Evolutionary conservation across 1,140 invertebrate species (phyloP), one percentile per base, ranked within the genome.

Genomic region (Tyrophagus putrescentiae): DNA sequence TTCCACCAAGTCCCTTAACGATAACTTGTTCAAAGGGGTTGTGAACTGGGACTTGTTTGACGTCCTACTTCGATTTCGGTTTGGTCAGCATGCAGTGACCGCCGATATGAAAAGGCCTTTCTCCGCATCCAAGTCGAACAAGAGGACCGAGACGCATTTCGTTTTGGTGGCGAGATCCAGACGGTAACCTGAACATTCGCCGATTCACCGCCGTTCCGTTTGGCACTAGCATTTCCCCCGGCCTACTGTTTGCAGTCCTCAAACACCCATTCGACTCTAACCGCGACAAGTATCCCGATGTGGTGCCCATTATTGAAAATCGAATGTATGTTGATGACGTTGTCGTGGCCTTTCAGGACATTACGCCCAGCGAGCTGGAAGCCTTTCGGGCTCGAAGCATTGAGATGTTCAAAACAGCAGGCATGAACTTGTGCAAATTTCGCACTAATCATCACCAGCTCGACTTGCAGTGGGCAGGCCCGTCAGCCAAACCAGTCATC

Each of bases 51-150:
- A 66, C 21, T n/a, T 62, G 3, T 34, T 32, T 13, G n/a, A 18
- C n/a, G 41, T 61, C 29, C 36, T 66, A n/a, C 13, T 64, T 4
- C 1, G 61, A 29, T 66, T 66, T 64, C 41, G 62, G 18, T 34
- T 13, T 1, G 5, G 62, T 3, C n/a, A 50, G 44, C 34, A 34
- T 25, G 56, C 18, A 25, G 21, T 66, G 9, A 57, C 60, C 3
- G 31, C 50, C 3, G 59, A 66, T 13, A 61, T 66, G 25, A 45
- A 13, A 66, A 66, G 27, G 59, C 61, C 32, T 66, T 65, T 44
- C 44, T 64, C 23, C 53, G 54, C 41, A 63, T 64, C 5, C n/a
- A 39, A 29, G 1, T 64, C 25, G 57, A 32, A 36, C 1, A 32
- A 11, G 33, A 48, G 18, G 62, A 64, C 34, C 23, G 33, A n/a